Evolutionary conservation across 2,888 invertebrate species (phyloP), one percentile per base, ranked within the genome.

Genomic region (Morpho helenor): DNA sequence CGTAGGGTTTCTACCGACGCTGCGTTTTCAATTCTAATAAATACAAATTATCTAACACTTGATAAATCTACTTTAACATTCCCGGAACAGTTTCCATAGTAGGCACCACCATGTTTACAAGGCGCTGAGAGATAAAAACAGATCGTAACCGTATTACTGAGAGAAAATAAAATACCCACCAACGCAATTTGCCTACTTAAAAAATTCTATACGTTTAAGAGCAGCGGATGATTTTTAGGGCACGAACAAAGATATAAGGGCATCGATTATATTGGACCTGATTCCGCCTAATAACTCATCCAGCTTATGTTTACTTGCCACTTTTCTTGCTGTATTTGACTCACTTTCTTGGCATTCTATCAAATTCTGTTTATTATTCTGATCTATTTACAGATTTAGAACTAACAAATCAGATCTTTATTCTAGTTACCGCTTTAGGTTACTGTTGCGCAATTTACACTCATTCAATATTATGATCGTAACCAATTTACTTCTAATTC

Each of bases 121-220:
- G 44, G 48, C 44, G 57, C 16, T 52, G 54, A 61, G 8, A 54
- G 60, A 61, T 44, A 52, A 55, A 61, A 61, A 48, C 60, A 54
- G 54, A 39, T 9, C 44, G 31, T 54, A 54, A 61, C 60, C 60
- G 57, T 61, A 51, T 31, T 57, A 54, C 54, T 39, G 46, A 23
- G 47, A 54, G 51, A 55, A 57, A 61, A 60, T 57, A 60, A 60
- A 54, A 55, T 56, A 31, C 47, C 47, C 43, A 16, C 41, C 47
- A 23, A 43, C 47, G 60, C 42, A 42, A 60, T 60, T 53, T 57
- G 50, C 56, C 46, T 31, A 31, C 31, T 31, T 53, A 60, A 50
- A 16, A 57, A 57, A 50, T 53, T 60, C 52, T 48, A 48, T 48
- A 48, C 54, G 52, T 52, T 40, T 41, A 31, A 31, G 31, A 31